Conservation (phyloP, 2,888 invertebrate species). For the Cataglyphis rosenhaueri region DNA sequence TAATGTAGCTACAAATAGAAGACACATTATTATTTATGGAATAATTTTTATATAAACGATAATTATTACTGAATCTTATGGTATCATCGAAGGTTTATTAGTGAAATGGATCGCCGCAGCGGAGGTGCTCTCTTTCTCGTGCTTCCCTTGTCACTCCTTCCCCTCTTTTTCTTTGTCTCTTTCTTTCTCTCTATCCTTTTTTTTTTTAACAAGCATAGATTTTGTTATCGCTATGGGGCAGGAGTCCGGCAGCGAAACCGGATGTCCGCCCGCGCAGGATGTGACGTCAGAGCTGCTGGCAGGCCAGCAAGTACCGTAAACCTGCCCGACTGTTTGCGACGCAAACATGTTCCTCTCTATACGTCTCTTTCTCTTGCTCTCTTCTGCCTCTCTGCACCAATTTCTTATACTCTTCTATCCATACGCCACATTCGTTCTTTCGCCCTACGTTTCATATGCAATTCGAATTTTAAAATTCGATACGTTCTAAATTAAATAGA, state of each 20-base stretch:
- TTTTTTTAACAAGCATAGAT: slow-evolving; percentile 74
- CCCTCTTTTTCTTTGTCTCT: slow-evolving; percentile 19
- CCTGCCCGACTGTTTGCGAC: slow-evolving; percentile 65
- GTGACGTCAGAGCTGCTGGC: slow-evolving; percentile 82
- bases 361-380: slow-evolving; percentile 24
- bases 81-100: not conserved
- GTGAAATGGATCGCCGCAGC: not conserved
- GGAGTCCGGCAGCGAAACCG: slow-evolving; percentile 83
- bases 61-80: not conserved
- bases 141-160: not conserved
- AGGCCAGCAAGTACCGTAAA: slow-evolving; percentile 71
- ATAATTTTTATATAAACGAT: not conserved
- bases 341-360: slow-evolving; percentile 71
- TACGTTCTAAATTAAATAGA: not conserved
- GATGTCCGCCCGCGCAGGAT: slow-evolving; percentile 84
- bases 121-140: not conserved
- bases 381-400: not conserved
- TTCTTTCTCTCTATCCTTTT: slow-evolving; percentile 55
- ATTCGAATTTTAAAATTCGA: not conserved
- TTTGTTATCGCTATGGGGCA: slow-evolving; percentile 81
- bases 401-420: slow-evolving; percentile 7
- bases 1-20: not conserved
- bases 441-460: too few species aligned
- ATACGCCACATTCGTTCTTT: not conserved
- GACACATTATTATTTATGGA: not conserved